These are phyloP conservation scores for Antheraea yamamai DNA, from an alignment of 2,888 invertebrate genomes.

Conservation along the genomic window DNA sequence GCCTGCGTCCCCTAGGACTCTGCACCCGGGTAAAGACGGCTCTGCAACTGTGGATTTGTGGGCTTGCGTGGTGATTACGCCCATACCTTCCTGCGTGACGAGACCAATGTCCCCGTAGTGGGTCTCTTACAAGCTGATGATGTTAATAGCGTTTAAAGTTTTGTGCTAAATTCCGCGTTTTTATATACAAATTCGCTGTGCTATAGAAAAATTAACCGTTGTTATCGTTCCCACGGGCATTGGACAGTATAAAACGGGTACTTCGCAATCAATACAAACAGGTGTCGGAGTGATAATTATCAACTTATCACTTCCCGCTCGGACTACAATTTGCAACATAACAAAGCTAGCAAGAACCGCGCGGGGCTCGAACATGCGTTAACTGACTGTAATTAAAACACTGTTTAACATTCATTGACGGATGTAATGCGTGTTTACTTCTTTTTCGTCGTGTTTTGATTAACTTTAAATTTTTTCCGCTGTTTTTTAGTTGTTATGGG, in stretches of 20 bases:
- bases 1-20: too few relatives aligned
- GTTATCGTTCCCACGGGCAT: constrained; percentile 5
- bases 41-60: too few relatives aligned
- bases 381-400: not conserved
- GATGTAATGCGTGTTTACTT: not conserved
- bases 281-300: constrained; percentile 73
- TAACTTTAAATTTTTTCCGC: not conserved
- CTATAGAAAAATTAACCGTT: not conserved
- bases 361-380: not conserved
- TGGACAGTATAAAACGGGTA: constrained; percentile 3
- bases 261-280: constrained; percentile 39
- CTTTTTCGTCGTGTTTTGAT: not conserved
- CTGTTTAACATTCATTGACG: constrained; percentile 1
- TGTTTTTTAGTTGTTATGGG: not conserved
- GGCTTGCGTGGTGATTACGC: too few relatives aligned
- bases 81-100: too few relatives aligned
- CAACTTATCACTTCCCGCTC: constrained; percentile 70
- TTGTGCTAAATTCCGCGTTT: not conserved
- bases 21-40: too few relatives aligned
- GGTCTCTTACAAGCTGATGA: too few relatives aligned
- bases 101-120: too few relatives aligned
- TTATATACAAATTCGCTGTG: not conserved
- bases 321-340: constrained; percentile 11
- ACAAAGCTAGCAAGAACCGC: not conserved
- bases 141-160: too few relatives aligned